Percentiles rank a stretch among this genome's conserved stretches.
Evolutionary conservation across 2,888 invertebrate species (phyloP).

Genomic region (Tridacna crocea): DNA sequence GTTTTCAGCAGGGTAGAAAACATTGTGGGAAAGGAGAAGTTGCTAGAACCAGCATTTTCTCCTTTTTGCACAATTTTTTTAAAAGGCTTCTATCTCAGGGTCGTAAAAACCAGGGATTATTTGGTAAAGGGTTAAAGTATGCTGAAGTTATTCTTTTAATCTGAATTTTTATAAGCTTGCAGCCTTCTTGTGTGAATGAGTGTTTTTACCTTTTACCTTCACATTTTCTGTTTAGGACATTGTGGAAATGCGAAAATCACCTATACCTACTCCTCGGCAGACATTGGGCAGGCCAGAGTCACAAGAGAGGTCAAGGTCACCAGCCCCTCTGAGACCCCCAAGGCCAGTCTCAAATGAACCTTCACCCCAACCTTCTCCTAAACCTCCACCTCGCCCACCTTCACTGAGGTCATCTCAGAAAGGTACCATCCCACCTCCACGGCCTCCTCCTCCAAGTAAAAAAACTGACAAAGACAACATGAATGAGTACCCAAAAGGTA

Average conservation of each 20-base stretch:
- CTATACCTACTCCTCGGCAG: conserved; percentile 49
- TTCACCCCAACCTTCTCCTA: conserved; percentile 61
- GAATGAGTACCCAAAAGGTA: conserved; percentile 35
- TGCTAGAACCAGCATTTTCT: too few relatives aligned
- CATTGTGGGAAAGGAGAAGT: too few relatives aligned
- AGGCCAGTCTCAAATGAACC: conserved; percentile 34
- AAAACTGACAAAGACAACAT: conserved; percentile 43
- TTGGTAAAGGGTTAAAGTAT: background rate
- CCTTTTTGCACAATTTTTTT: too few relatives aligned
- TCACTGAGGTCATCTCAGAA: conserved; percentile 43
- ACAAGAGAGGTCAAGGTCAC: conserved; percentile 46
- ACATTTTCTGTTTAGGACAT: conserved; percentile 52
- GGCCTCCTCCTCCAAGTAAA: conserved; percentile 50
- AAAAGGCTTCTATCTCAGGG: too few relatives aligned
- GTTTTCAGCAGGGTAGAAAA: too few relatives aligned
- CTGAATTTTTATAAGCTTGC: conserved; percentile 10
- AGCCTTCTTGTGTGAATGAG: conserved; percentile 15
- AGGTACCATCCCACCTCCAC: conserved; percentile 38
- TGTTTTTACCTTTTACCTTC: conserved; percentile 8
- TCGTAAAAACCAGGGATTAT: too few relatives aligned
- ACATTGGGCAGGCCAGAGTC: conserved; percentile 50
- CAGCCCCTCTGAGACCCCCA: conserved; percentile 40
- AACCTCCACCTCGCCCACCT: conserved; percentile 47
- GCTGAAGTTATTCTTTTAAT: conserved; percentile 6
- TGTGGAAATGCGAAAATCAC: conserved; percentile 58